Conservation (phyloP, 2,888 invertebrate genomes). For the Hemicrepidius hirtus region DNA sequence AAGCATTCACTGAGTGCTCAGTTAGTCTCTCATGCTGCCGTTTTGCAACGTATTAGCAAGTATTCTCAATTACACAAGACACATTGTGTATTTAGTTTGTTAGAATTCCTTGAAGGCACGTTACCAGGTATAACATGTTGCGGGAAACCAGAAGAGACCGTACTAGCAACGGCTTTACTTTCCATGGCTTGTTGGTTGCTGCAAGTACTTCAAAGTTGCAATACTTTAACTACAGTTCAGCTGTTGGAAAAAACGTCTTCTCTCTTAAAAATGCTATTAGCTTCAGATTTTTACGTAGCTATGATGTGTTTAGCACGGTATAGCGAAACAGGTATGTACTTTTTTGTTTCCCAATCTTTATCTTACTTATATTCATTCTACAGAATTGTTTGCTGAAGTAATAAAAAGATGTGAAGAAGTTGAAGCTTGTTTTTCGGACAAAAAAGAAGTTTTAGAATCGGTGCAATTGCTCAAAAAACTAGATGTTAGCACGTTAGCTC, state of each 20-base stretch:
- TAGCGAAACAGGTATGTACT: slow-evolving; percentile 80
- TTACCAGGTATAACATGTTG: slow-evolving; percentile 78
- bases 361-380: too few relatives aligned
- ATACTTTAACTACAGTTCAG: slow-evolving; percentile 64
- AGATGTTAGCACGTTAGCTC: slow-evolving; percentile 78
- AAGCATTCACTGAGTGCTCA: slow-evolving; percentile 94
- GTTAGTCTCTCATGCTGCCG: slow-evolving; percentile 93
- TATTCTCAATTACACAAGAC: slow-evolving; percentile 89
- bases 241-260: slow-evolving; percentile 82
- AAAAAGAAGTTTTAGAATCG: slow-evolving; percentile 76
- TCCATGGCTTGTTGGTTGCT: slow-evolving; percentile 88
- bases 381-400: slow-evolving; percentile 70
- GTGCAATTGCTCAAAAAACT: slow-evolving; percentile 78
- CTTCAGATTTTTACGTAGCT: slow-evolving; percentile 82
- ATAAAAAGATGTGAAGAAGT: slow-evolving; percentile 86
- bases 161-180: slow-evolving; percentile 88
- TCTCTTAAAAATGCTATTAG: slow-evolving; percentile 79
- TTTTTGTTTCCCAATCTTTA: too few relatives aligned
- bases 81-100: slow-evolving; percentile 89
- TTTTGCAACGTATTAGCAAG: slow-evolving; percentile 89
- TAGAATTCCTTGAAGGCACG: slow-evolving; percentile 88
- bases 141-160: slow-evolving; percentile 91
- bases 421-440: slow-evolving; percentile 76
- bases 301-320: slow-evolving; percentile 89
- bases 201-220: slow-evolving; percentile 79